phyloP scores from a whole-genome alignment of 1,140 invertebrate genomes.

The Drosophila rhopaloa region DNA sequence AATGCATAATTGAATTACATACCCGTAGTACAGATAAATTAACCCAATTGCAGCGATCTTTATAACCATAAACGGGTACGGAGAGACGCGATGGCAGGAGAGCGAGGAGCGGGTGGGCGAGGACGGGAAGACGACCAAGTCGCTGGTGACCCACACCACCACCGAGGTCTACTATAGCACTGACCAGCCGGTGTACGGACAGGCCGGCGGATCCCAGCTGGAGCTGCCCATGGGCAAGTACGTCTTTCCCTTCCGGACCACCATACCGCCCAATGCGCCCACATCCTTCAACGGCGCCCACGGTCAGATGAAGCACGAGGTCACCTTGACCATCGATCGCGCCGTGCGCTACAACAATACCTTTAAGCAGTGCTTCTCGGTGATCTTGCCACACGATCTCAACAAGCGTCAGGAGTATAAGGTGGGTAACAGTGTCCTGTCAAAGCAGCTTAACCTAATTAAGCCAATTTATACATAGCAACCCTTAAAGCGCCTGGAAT shows the following conservation, averaged over 20 bases:
- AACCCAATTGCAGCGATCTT: slow-evolving; percentile 85
- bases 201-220: slow-evolving; percentile 85
- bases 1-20: slow-evolving; percentile 58
- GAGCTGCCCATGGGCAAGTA: slow-evolving; percentile 87
- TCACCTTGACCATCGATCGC: slow-evolving; percentile 89
- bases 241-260: slow-evolving; percentile 86
- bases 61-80: slow-evolving; percentile 86
- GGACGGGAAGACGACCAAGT: slow-evolving; percentile 77
- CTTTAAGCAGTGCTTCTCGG: slow-evolving; percentile 89
- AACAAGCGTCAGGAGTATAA: slow-evolving; percentile 85
- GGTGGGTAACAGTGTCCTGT: slow-evolving; percentile 30
- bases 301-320: slow-evolving; percentile 89
- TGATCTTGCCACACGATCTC: slow-evolving; percentile 90
- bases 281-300: slow-evolving; percentile 90
- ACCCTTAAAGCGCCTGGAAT: slow-evolving; percentile 70
- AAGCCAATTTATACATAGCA: slow-evolving; percentile 37
- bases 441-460: slow-evolving; percentile 15
- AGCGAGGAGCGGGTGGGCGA: slow-evolving; percentile 85
- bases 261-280: slow-evolving; percentile 86
- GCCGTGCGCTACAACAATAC: slow-evolving; percentile 91
- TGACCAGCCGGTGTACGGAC: slow-evolving; percentile 70
- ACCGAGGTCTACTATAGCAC: slow-evolving; percentile 72
- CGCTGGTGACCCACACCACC: slow-evolving; percentile 61
- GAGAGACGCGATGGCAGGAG: slow-evolving; percentile 87
- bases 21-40: slow-evolving; percentile 50